These are phyloP conservation scores for Phalera bucephala DNA, from an alignment of 2,888 invertebrate species.

Conservation along the genomic window DNA sequence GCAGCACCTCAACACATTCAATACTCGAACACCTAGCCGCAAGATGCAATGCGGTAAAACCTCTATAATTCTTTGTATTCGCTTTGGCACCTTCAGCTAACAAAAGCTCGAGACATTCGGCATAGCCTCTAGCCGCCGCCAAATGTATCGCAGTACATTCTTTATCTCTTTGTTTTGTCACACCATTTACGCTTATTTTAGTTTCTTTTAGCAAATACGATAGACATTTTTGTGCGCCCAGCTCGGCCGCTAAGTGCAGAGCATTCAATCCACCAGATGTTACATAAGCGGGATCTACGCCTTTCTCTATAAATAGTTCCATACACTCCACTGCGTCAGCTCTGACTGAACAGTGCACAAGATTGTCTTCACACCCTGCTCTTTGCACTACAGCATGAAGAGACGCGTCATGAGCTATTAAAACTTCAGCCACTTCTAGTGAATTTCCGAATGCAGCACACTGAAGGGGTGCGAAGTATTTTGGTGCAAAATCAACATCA, in stretches of 20 bases:
- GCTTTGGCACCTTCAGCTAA: conserved; percentile 90
- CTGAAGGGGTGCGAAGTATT: conserved; percentile 91
- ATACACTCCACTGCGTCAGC: conserved; percentile 91
- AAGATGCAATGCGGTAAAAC: conserved; percentile 93
- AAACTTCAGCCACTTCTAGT: conserved; percentile 88
- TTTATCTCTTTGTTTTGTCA: conserved; percentile 87
- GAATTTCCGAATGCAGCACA: conserved; percentile 95
- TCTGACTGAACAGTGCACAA: conserved; percentile 92
- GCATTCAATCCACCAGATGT: conserved; percentile 90
- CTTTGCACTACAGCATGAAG: conserved; percentile 87
- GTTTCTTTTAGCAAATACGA: conserved; percentile 89
- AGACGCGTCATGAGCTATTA: conserved; percentile 88
- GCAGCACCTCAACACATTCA: conserved; percentile 90
- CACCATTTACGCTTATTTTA: conserved; percentile 87
- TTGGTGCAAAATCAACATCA: conserved; percentile 86
- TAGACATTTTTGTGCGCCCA: conserved; percentile 88
- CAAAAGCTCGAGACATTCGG: conserved; percentile 90
- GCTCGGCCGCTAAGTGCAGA: conserved; percentile 90
- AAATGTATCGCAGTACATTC: conserved; percentile 91
- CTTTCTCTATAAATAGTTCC: conserved; percentile 88
- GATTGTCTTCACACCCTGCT: conserved; percentile 87
- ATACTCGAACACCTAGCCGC: conserved; percentile 91
- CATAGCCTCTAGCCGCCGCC: conserved; percentile 93
- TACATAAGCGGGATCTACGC: conserved; percentile 88
- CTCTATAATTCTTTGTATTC: conserved; percentile 88